Percentiles rank a stretch among this genome's conserved stretches.
phyloP scores from a whole-genome alignment of 2,797 vertebrate species.

The Okamejei kenojei region DNA sequence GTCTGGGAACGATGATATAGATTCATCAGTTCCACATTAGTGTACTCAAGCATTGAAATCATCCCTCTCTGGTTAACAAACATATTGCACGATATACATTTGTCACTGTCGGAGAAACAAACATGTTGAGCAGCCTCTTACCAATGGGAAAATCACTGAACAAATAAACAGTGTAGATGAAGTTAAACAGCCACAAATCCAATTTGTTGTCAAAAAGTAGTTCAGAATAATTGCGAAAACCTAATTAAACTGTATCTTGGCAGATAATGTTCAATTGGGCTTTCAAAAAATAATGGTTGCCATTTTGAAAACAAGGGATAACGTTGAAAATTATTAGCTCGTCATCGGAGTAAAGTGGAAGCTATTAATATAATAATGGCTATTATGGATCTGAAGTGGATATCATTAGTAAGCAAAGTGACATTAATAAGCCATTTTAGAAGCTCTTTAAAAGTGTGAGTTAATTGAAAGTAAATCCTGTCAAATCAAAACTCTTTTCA shows the following conservation, averaged over 20 bases:
- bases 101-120: background rate
- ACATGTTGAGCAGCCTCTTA: background rate
- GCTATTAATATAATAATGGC: conserved; percentile 10
- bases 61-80: background rate
- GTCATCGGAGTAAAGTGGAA: background rate
- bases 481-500: conserved; percentile 12
- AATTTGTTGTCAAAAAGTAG: background rate
- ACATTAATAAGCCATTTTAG: conserved; percentile 18
- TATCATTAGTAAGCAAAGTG: background rate
- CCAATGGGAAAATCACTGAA: background rate
- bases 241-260: background rate
- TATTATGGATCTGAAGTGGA: background rate
- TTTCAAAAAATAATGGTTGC: background rate
- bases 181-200: background rate
- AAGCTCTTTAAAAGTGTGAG: background rate
- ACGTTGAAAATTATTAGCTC: background rate
- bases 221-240: background rate
- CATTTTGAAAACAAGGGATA: background rate
- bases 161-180: background rate
- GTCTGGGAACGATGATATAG: background rate
- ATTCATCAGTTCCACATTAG: background rate
- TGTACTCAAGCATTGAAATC: background rate
- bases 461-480: conserved; percentile 17
- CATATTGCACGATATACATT: background rate
- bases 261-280: background rate